phyloP scores from a whole-genome alignment of 23 tunicate genomes.

The Ciona savignyi region DNA sequence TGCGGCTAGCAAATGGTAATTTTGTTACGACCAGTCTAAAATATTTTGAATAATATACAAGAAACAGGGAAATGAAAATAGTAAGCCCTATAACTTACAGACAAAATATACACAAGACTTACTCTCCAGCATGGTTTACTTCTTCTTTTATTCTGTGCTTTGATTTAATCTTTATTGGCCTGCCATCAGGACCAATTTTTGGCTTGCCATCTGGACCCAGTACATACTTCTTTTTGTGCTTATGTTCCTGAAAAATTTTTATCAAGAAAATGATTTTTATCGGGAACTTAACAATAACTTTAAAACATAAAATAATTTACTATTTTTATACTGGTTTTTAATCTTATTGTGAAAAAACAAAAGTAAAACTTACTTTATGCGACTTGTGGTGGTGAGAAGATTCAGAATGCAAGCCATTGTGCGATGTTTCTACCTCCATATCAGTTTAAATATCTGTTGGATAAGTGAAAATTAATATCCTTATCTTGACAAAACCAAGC shows the following conservation, averaged over 20 bases:
- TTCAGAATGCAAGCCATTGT: slow-evolving; percentile 7
- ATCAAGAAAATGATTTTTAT: neutral
- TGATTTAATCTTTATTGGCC: slow-evolving; percentile 45
- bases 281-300: neutral
- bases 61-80: too few relatives aligned
- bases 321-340: too few relatives aligned
- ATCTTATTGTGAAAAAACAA: too few relatives aligned
- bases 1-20: too few relatives aligned
- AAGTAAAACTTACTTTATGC: too few relatives aligned
- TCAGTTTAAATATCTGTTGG: neutral
- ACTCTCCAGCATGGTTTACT: slow-evolving; percentile 39
- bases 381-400: neutral
- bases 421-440: slow-evolving; percentile 5
- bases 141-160: slow-evolving; percentile 30
- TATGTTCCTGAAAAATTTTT: slow-evolving; percentile 18
- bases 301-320: neutral
- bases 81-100: too few relatives aligned
- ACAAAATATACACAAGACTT: too few relatives aligned
- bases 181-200: slow-evolving; percentile 65
- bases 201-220: slow-evolving; percentile 86
- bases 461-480: too few relatives aligned
- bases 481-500: too few relatives aligned
- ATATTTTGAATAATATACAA: too few relatives aligned
- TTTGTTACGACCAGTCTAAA: too few relatives aligned
- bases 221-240: slow-evolving; percentile 70